Evolutionary conservation across 1,140 invertebrate genomes (phyloP).

Genomic region (Sweltsa coloradensis): DNA sequence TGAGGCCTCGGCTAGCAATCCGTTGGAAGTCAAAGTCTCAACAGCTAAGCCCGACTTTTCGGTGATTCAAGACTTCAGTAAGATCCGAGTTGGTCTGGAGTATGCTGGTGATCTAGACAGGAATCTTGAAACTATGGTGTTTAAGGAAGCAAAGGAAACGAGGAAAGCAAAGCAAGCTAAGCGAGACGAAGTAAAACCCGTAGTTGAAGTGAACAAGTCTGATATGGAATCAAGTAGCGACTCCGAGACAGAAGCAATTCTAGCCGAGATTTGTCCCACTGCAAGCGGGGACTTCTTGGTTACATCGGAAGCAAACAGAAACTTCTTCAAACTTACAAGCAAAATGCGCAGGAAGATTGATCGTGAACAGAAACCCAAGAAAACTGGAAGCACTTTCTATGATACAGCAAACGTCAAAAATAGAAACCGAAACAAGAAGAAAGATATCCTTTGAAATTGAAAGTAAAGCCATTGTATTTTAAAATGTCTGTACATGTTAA

Average conservation of each 20-base stretch:
- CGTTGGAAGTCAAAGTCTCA: too few species aligned
- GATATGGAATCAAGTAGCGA: too few species aligned
- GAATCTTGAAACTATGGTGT: too few species aligned
- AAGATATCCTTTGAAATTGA: too few species aligned
- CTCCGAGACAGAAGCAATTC: too few species aligned
- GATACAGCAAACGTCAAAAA: constrained; percentile 89
- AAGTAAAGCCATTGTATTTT: too few species aligned
- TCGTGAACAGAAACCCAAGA: constrained; percentile 62
- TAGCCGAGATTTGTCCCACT: constrained; percentile 12
- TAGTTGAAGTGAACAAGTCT: constrained; percentile 15
- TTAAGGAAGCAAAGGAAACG: too few species aligned
- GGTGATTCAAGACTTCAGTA: constrained; percentile 64
- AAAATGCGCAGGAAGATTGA: constrained; percentile 65
- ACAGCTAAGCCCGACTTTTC: constrained; percentile 25
- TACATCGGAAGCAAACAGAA: constrained; percentile 29
- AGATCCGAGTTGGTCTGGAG: constrained; percentile 60
- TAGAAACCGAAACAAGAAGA: constrained; percentile 40
- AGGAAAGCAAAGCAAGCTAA: constrained; percentile 15
- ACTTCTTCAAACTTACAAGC: constrained; percentile 52
- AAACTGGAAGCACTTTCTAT: constrained; percentile 89
- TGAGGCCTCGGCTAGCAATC: too few species aligned
- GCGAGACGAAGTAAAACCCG: constrained; percentile 23
- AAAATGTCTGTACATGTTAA: too few species aligned
- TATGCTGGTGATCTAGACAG: too few species aligned
- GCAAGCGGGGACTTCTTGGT: constrained; percentile 20